Conservation (phyloP, 2,797 vertebrate species). For the Scyliorhinus canicula region DNA sequence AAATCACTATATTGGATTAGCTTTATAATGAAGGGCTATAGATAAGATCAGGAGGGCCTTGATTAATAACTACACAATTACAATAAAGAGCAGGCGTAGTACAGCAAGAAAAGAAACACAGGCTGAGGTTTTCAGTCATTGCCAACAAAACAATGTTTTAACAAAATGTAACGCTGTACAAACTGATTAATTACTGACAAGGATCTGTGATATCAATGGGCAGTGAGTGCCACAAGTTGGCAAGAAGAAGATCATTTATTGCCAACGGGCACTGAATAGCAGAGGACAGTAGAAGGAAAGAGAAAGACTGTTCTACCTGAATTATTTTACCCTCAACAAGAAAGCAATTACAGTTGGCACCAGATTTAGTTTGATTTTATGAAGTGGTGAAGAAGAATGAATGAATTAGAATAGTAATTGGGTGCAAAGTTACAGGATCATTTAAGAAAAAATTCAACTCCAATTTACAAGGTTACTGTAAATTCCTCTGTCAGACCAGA, state of each 20-base stretch:
- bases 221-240: background rate
- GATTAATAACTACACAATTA: background rate
- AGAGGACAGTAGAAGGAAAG: background rate
- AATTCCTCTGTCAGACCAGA: background rate
- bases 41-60: background rate
- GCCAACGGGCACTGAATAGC: background rate
- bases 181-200: background rate
- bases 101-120: background rate
- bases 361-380: background rate
- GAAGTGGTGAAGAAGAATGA: slow-evolving; percentile 21
- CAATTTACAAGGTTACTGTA: slow-evolving; percentile 5
- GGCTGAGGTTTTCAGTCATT: background rate
- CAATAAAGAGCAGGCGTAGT: background rate
- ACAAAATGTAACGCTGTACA: background rate
- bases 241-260: background rate
- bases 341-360: slow-evolving; percentile 29
- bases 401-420: slow-evolving; percentile 19
- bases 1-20: background rate
- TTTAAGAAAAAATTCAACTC: background rate
- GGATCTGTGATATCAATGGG: background rate
- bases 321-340: slow-evolving; percentile 28
- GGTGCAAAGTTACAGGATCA: background rate
- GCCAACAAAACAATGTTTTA: background rate
- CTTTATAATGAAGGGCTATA: background rate
- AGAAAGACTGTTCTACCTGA: background rate